A percentile compares a stretch with the other conserved stretches of the same genome.
Evolutionary conservation across 2,113 vertebrate genomes (phyloP).

Genomic region (Garra rufa): DNA sequence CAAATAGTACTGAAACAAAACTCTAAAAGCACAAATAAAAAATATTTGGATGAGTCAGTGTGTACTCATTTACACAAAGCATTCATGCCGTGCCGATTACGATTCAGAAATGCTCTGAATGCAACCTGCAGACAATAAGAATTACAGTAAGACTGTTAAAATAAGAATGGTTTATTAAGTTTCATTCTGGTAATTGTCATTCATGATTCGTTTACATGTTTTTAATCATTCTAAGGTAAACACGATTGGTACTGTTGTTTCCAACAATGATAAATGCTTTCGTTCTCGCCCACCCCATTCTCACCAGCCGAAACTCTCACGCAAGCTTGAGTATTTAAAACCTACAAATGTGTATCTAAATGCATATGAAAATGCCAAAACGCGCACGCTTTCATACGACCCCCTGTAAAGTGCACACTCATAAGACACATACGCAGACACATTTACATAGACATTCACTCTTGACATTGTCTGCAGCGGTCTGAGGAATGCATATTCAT

Average conservation of each 20-base stretch:
- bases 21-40: too few species aligned
- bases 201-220: constrained; percentile 75
- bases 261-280: constrained; percentile 75
- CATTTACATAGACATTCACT: constrained; percentile 52
- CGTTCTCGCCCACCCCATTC: constrained; percentile 23
- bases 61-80: not conserved
- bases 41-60: not conserved
- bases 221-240: constrained; percentile 73
- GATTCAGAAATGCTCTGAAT: not conserved
- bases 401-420: constrained; percentile 67
- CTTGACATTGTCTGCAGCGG: constrained; percentile 33
- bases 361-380: constrained; percentile 74
- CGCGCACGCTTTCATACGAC: constrained; percentile 60
- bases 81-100: not conserved
- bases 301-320: constrained; percentile 54
- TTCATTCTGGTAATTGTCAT: constrained; percentile 74
- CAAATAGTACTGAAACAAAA: too few species aligned
- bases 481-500: constrained; percentile 4
- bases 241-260: constrained; percentile 70
- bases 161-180: constrained; percentile 72
- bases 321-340: constrained; percentile 77
- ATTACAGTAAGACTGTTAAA: constrained; percentile 25
- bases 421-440: constrained; percentile 66
- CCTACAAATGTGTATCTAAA: constrained; percentile 74
- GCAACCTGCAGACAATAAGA: not conserved